Evolutionary conservation across 2,113 vertebrate genomes (phyloP), one percentile per base, ranked within the genome.

Genomic region (Malurus alboscapulatus): DNA sequence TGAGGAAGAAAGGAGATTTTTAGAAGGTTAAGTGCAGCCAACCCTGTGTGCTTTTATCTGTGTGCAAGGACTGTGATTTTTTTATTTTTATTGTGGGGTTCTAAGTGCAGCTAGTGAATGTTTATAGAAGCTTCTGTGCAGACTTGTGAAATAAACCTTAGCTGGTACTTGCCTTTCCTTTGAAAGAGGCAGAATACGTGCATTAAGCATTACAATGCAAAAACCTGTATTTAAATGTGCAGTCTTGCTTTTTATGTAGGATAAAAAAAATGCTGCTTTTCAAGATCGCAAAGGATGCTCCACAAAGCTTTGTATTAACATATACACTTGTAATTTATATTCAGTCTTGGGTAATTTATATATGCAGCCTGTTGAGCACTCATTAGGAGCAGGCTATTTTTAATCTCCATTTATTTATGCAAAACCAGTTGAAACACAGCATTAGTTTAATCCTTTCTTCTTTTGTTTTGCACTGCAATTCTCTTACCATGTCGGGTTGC

Each of bases 371-470:
- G 71, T 93, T 83, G 68, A 91, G 34, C 57, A 14, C 68, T 59
- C 32, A 26, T 67, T 68, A 89, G 61, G 85, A 79, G 50, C 44
- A 73, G 50, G 30, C 66, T 94, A 30, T 80, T 95, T 95, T 91
- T 93, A 83, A 80, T 77, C 57, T 67, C 58, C 9, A 2, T 90
- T 95, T 91, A 80, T 94, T 95, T 92, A 84, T 94, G 88, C 87
- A 95, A 91, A 96, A 68, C 81, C 50, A 47, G 50, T 74, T 75
- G 81, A 93, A 94, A 83, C 53, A 32, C 30, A 69, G 54, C 42
- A 68, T 84, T 71, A 76, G 22, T 94, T 93, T 83, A 81, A 91
- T 92, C 77, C n/a, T 77, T 89, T 80, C 34, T 71, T 81, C 88
- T 90, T 88, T 88, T 90, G 54, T 93, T 93, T 92, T 12, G 2